Percentiles rank a stretch among this genome's conserved stretches.
These are phyloP conservation scores for Acropternis orthonyx DNA, from an alignment of 2,797 vertebrate species.

Conservation along the genomic window DNA sequence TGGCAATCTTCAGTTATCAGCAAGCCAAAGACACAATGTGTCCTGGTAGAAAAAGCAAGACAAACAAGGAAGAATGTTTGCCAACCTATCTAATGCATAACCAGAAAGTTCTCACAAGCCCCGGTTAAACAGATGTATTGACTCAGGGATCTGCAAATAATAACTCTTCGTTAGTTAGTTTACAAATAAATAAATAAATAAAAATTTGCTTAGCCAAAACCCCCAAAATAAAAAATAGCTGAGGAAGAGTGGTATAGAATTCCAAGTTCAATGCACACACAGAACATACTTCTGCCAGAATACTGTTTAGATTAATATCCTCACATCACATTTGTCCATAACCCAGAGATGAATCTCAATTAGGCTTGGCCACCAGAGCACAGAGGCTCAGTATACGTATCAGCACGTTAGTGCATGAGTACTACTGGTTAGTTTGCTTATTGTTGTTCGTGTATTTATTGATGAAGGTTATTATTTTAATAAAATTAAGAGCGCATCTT, in stretches of 20 bases:
- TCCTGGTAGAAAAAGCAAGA: not conserved
- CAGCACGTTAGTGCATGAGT: not conserved
- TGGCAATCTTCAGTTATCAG: not conserved
- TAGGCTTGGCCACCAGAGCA: not conserved
- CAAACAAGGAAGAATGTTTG: not conserved
- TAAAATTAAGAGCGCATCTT: slow-evolving; percentile 14
- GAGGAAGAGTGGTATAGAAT: not conserved
- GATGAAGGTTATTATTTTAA: slow-evolving; percentile 26
- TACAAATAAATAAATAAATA: not conserved
- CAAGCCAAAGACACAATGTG: not conserved
- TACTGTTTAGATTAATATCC: not conserved
- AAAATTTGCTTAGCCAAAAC: not conserved
- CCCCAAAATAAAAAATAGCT: not conserved
- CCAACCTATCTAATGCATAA: not conserved
- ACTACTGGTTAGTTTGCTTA: not conserved
- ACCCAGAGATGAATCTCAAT: not conserved
- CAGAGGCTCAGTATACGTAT: not conserved
- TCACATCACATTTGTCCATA: not conserved
- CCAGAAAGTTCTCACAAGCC: not conserved
- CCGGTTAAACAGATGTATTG: not conserved
- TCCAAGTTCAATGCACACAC: not conserved
- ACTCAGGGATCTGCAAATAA: not conserved
- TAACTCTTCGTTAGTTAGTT: not conserved
- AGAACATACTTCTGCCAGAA: not conserved
- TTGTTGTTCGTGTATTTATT: not conserved